A percentile compares a stretch with the other conserved stretches of the same genome.
These are phyloP conservation scores for Acridotheres tristis DNA, from an alignment of 2,797 vertebrate genomes.

Conservation along the genomic window DNA sequence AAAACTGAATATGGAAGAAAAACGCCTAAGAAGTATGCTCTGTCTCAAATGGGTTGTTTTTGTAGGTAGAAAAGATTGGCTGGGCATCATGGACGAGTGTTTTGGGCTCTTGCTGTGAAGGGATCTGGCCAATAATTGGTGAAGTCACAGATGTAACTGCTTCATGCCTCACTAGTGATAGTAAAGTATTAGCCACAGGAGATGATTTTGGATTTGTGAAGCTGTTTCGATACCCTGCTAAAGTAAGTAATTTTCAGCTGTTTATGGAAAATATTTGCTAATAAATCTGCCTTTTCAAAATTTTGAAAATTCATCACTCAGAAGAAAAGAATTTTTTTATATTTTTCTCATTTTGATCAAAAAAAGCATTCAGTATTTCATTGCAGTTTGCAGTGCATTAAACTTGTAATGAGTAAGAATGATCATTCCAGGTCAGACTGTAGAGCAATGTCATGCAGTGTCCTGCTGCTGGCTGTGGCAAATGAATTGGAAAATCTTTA, in stretches of 20 bases:
- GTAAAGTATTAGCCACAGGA: slow-evolving; percentile 91
- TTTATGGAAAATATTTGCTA: neutral
- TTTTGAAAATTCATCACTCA: neutral
- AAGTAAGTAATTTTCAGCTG: slow-evolving; percentile 80
- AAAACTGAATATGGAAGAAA: neutral
- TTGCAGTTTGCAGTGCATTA: neutral
- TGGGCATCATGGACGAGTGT: slow-evolving; percentile 98
- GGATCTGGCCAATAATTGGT: slow-evolving; percentile 94
- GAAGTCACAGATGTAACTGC: slow-evolving; percentile 93
- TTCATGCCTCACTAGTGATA: slow-evolving; percentile 90
- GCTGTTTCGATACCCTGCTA: slow-evolving; percentile 94
- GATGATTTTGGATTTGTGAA: slow-evolving; percentile 98
- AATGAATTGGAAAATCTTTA: neutral
- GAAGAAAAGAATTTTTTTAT: neutral
- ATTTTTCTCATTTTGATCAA: neutral
- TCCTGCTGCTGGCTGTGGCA: neutral
- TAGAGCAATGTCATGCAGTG: neutral
- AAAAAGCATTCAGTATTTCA: neutral
- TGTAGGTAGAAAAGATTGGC: slow-evolving; percentile 94
- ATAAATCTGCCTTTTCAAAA: neutral
- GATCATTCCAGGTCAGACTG: neutral
- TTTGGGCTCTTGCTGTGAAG: slow-evolving; percentile 91
- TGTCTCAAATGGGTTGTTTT: slow-evolving; percentile 52
- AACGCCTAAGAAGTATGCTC: neutral
- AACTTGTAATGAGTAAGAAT: neutral